These are phyloP conservation scores for Neodon shergylaensis DNA, from an alignment of 2,113 vertebrate genomes.

Conservation along the genomic window DNA sequence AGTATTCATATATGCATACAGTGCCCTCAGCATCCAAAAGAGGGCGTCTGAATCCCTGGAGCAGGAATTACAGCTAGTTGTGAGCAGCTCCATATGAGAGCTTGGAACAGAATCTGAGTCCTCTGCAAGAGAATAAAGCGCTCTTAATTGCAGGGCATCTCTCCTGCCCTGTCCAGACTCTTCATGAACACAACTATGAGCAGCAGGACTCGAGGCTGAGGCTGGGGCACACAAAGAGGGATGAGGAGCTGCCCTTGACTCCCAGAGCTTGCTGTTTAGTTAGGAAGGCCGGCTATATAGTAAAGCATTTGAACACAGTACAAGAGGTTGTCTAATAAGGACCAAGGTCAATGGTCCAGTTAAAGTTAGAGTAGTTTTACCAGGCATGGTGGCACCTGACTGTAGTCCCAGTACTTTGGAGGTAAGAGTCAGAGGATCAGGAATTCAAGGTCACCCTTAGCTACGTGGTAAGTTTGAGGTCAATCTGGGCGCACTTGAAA, in stretches of 20 bases:
- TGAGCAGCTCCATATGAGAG: neutral
- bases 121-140: neutral
- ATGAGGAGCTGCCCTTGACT: neutral
- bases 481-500: neutral
- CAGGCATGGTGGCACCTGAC: neutral
- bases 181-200: neutral
- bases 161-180: neutral
- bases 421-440: neutral
- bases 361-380: neutral
- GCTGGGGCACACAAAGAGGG: neutral
- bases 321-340: neutral
- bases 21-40: neutral
- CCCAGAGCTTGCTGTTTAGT: neutral
- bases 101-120: neutral
- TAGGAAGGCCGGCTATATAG: neutral
- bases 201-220: neutral
- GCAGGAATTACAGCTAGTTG: neutral
- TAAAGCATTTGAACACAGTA: neutral
- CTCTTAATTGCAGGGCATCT: neutral
- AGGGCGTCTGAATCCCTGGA: neutral
- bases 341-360: neutral
- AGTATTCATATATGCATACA: too few relatives aligned
- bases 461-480: neutral
- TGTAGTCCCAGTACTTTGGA: neutral
- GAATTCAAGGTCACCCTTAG: neutral